These are phyloP conservation scores for Anguilla rostrata DNA, from an alignment of 2,113 vertebrate genomes.

Conservation along the genomic window DNA sequence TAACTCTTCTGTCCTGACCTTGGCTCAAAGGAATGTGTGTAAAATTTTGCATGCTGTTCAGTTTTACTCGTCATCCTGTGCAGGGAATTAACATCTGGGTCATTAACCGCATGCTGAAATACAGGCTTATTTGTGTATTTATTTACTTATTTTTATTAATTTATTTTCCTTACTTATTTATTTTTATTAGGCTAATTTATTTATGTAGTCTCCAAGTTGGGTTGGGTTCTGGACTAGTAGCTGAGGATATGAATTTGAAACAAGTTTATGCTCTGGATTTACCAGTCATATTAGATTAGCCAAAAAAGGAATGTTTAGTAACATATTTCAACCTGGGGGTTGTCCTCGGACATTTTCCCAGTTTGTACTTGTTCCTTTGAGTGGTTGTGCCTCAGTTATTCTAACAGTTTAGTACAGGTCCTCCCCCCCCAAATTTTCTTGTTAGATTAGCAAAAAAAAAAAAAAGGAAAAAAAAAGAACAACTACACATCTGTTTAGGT, in stretches of 20 bases:
- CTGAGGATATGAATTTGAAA: not conserved
- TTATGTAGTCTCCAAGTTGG: not conserved
- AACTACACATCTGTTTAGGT: slow-evolving; percentile 28
- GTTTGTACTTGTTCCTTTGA: not conserved
- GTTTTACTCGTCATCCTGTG: not conserved
- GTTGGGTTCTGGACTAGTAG: not conserved
- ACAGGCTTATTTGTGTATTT: not conserved
- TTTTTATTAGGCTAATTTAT: not conserved
- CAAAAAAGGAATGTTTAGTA: not conserved
- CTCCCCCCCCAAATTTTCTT: not conserved
- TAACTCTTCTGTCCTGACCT: not conserved
- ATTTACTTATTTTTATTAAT: not conserved
- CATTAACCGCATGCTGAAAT: not conserved
- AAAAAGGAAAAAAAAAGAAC: not conserved
- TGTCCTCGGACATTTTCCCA: not conserved
- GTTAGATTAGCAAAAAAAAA: slow-evolving; percentile 12
- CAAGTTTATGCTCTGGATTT: not conserved
- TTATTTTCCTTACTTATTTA: not conserved
- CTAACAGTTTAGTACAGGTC: not conserved
- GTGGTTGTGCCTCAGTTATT: not conserved
- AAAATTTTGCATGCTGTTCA: not conserved
- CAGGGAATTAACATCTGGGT: not conserved
- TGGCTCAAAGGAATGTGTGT: not conserved
- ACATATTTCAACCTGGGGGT: not conserved
- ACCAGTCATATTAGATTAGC: not conserved